Base-by-base conservation (phyloP, 2,888 invertebrate species). In the Cheilosia vernalis region DNA sequence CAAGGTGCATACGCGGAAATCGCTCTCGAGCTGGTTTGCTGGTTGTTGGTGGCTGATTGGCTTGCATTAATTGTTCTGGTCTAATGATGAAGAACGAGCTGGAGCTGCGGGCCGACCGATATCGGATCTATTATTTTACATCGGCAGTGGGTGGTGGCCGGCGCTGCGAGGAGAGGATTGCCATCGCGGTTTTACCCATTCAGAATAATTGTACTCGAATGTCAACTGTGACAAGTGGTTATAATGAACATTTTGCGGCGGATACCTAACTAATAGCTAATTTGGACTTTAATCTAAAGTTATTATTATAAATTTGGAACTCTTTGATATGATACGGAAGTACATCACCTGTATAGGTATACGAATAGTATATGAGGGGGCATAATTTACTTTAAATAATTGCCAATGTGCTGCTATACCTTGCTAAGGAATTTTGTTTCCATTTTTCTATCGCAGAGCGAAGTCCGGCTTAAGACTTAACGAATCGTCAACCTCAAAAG, bases 31-130 rank as follows among this genome's bases (percentile, higher is more conserved):
- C 49, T 58, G 76, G 76, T 44, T 42, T 6, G 44, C 17, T 47
- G 44, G n/a, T 47, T 17, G 58, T 61, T 53, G 60, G 60, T 61
- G 77, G 77, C 67, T 61, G 33, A 77, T 77, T 77, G 77, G 67
- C 15, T 53, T 17, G 33, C 44, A 77, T 77, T 61, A 69, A 77
- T 77, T 77, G 61, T 53, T 61, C 55, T 61, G 37, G 15, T 61
- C 37, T 60, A 67, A 13, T 51, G 67, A 60, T 44, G 37, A 27
- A 37, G 61, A 42, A 47, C 67, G 30, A n/a, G 37, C 51, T 5
- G 30, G 15, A 3, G 15, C 4, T 13, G 24, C 10, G 44, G 17
- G 30, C 21, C 27, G 53, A 67, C 51, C 44, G 15, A 69, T 58
- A 44, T 58, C 56, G 58, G 56, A 58, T 37, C n/a, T 44, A 47